Percentiles rank a stretch among this genome's conserved stretches.
Conservation (phyloP, 1,140 invertebrate species). For the Branchinecta lindahli region DNA sequence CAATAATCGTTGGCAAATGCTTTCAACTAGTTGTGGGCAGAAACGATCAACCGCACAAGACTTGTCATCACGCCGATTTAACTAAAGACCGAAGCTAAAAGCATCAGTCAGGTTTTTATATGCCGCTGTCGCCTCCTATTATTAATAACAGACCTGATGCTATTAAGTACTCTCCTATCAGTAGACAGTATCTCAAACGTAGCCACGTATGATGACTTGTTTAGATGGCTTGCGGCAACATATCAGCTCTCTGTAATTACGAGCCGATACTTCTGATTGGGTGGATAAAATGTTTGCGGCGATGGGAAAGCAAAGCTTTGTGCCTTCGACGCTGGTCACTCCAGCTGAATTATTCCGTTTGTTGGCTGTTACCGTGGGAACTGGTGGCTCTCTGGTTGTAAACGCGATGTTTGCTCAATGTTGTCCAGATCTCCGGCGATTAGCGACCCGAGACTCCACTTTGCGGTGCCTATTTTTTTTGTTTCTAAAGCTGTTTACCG, state of each 20-base stretch:
- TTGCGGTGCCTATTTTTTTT: too few species aligned
- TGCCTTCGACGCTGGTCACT: too few species aligned
- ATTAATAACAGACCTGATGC: not conserved
- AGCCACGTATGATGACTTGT: conserved; percentile 5
- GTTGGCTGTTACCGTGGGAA: too few species aligned
- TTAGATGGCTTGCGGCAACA: not conserved
- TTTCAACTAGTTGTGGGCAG: conserved; percentile 7
- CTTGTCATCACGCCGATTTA: not conserved
- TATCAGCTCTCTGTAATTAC: not conserved
- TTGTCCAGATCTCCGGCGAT: too few species aligned
- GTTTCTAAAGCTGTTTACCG: too few species aligned
- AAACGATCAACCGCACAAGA: not conserved
- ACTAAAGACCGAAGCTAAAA: not conserved
- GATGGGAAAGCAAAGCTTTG: not conserved
- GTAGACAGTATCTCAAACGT: not conserved
- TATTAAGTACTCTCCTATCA: conserved; percentile 2
- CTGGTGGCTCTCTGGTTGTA: too few species aligned
- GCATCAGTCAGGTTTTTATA: not conserved
- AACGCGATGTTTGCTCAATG: too few species aligned
- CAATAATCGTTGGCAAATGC: not conserved
- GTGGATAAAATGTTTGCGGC: not conserved
- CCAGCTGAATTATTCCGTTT: too few species aligned
- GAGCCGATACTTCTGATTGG: not conserved
- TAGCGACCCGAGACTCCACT: too few species aligned
- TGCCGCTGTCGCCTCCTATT: not conserved